Base-by-base conservation (phyloP, 2,888 invertebrate genomes). In the Drosophila mulleri region DNA sequence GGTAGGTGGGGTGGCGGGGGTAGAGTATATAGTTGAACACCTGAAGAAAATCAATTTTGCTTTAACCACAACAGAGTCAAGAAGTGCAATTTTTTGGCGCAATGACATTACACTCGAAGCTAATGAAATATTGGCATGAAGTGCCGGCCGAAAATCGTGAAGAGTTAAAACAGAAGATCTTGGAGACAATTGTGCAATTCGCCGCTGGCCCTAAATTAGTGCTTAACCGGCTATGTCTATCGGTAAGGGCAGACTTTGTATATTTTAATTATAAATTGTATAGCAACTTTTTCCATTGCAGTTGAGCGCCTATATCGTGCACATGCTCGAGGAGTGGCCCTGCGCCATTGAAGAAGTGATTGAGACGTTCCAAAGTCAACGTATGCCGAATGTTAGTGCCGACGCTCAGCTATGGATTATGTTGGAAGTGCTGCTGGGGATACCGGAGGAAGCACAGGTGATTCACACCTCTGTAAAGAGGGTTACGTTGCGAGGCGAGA, bases 81-180 rank as follows among this genome's bases (percentile, higher is more conserved):
- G 98, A 98, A 94, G 96, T 98, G 39, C 98, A 98, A 93, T 98
- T 98, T 93, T 98, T 97, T 94, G 98, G 97, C 63, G 98, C 98
- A 6, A 97, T 97, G 54, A 98, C 98, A 32, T 93, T 98, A 26
- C 97, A 98, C 89, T 95, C 96, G 0, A 98, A 98, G 92, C 95
- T 98, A 58, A 95, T 97, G 83, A 96, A 97, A 90, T 96, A 96
- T 90, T 98, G 98, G 97, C 94, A 95, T 90, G 98, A 98, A 93
- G 95, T 98, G 32, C 98, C 98, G 11, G 94, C 94, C 56, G 96
- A 96, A 72, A 96, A 96, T 89, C 96, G 97, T 92, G 95, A 95
- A 70, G 95, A 95, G 75, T 93, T 98, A 5, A 96, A 96, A 89
- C 95, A 96, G 79, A 96, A 96, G 90, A 94, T 98, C 68, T 93